A percentile compares a stretch with the other conserved stretches of the same genome.
phyloP scores from a whole-genome alignment of 2,797 vertebrate species.

The Crenuchus spilurus region DNA sequence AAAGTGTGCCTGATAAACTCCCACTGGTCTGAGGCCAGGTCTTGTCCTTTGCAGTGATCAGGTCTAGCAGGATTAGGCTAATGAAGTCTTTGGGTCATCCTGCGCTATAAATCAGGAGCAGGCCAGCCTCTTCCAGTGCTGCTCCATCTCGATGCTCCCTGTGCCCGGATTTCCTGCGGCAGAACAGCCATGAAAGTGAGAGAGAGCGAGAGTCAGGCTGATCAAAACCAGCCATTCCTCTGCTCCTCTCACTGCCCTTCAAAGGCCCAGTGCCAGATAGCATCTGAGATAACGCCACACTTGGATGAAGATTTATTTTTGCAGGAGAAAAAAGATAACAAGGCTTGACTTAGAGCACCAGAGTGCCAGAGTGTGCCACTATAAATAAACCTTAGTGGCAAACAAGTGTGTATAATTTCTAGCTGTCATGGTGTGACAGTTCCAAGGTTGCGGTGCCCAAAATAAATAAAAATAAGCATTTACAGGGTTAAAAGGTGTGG shows the following conservation, averaged over 20 bases:
- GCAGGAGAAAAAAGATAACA: constrained; percentile 48
- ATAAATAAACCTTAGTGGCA: constrained; percentile 50
- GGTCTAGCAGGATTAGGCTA: constrained; percentile 44
- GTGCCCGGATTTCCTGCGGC: constrained; percentile 22
- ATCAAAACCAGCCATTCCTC: constrained; percentile 53
- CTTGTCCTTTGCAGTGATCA: constrained; percentile 23
- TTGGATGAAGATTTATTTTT: constrained; percentile 50
- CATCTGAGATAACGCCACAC: constrained; percentile 46
- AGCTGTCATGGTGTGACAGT: neutral
- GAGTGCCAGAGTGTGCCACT: constrained; percentile 33
- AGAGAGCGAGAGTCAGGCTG: constrained; percentile 11
- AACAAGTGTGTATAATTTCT: constrained; percentile 14
- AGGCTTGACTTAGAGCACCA: constrained; percentile 35
- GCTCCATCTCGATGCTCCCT: constrained; percentile 14
- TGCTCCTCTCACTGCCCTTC: constrained; percentile 36
- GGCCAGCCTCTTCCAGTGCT: constrained; percentile 4
- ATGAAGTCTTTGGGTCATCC: constrained; percentile 45
- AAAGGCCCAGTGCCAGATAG: constrained; percentile 50
- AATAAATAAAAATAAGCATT: neutral
- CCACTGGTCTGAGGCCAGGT: constrained; percentile 17
- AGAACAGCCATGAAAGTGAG: constrained; percentile 19
- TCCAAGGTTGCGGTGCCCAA: neutral
- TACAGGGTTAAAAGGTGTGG: constrained; percentile 45
- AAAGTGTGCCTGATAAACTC: constrained; percentile 32
- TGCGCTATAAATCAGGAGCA: constrained; percentile 43